Percentiles rank a stretch among this genome's conserved stretches.
These are phyloP conservation scores for Dendrocopos noguchii DNA, from an alignment of 2,113 vertebrate species.

Conservation along the genomic window DNA sequence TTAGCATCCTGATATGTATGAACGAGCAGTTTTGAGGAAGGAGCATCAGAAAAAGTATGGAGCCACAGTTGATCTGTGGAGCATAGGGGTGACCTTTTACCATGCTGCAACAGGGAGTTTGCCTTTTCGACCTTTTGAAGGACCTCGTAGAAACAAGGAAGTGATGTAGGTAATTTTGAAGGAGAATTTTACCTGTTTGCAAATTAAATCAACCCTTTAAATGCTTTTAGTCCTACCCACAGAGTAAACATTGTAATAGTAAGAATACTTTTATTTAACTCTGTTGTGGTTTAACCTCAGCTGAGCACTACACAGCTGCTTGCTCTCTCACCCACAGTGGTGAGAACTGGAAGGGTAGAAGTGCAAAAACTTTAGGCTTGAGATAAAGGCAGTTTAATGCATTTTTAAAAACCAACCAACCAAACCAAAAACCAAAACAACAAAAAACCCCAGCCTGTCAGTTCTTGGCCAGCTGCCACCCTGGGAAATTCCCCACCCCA, in stretches of 20 bases:
- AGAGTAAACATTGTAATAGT: background rate
- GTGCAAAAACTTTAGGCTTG: background rate
- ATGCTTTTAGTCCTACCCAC: background rate
- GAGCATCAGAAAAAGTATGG: conserved; percentile 98
- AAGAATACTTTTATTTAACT: background rate
- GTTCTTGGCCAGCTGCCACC: background rate
- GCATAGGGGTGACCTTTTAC: conserved; percentile 97
- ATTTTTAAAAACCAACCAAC: background rate
- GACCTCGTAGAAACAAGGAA: conserved; percentile 97
- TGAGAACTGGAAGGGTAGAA: background rate
- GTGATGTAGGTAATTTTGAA: conserved; percentile 89
- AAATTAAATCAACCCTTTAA: background rate
- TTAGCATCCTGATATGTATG: conserved; percentile 97
- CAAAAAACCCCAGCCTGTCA: background rate
- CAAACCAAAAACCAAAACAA: background rate
- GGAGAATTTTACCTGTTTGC: background rate
- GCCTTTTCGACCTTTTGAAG: conserved; percentile 96
- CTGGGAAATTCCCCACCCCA: background rate
- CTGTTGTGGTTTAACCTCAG: background rate
- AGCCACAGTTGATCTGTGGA: conserved; percentile 97
- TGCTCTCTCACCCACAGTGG: fast-evolving
- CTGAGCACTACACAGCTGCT: background rate
- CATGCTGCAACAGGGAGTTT: conserved; percentile 95
- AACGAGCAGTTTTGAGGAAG: conserved; percentile 94
- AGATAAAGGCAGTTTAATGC: background rate